These are phyloP conservation scores for Calliphora vomitoria DNA, from an alignment of 2,888 invertebrate species.

Conservation along the genomic window DNA sequence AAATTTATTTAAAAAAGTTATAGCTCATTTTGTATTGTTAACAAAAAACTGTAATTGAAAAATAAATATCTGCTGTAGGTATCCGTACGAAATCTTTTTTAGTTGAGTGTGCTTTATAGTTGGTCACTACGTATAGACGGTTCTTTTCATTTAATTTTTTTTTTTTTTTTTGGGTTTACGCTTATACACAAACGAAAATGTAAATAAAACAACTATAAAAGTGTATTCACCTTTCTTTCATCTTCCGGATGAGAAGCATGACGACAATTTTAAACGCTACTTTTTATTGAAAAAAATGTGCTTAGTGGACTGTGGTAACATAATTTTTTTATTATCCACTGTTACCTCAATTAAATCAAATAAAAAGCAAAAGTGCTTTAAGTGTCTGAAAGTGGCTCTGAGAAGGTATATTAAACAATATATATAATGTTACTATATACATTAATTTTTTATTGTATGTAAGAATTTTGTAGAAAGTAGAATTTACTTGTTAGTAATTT, in stretches of 20 bases:
- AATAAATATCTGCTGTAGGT: neutral
- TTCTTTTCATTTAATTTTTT: neutral
- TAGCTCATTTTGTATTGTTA: too few relatives aligned
- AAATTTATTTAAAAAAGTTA: too few relatives aligned
- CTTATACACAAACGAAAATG: constrained; percentile 45
- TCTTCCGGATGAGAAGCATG: constrained; percentile 47
- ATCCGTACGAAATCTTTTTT: neutral
- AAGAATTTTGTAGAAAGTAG: neutral
- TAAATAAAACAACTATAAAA: constrained; percentile 63
- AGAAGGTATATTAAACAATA: neutral
- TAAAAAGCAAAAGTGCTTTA: constrained; percentile 60
- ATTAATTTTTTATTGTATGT: neutral
- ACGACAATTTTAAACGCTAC: constrained; percentile 61
- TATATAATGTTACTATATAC: neutral
- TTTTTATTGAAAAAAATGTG: constrained; percentile 12
- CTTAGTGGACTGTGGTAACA: constrained; percentile 1
- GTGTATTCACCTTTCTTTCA: constrained; percentile 70
- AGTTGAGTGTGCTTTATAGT: constrained; percentile 6
- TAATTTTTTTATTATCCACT: constrained; percentile 1
- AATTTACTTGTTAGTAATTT: neutral
- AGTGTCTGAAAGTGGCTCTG: neutral
- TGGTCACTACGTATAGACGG: constrained; percentile 44
- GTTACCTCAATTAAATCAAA: constrained; percentile 17
- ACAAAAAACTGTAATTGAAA: too few relatives aligned
- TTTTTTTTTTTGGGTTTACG: constrained; percentile 38